phyloP scores from a whole-genome alignment of 2,797 vertebrate species.

The Rhynchonycteris naso region DNA sequence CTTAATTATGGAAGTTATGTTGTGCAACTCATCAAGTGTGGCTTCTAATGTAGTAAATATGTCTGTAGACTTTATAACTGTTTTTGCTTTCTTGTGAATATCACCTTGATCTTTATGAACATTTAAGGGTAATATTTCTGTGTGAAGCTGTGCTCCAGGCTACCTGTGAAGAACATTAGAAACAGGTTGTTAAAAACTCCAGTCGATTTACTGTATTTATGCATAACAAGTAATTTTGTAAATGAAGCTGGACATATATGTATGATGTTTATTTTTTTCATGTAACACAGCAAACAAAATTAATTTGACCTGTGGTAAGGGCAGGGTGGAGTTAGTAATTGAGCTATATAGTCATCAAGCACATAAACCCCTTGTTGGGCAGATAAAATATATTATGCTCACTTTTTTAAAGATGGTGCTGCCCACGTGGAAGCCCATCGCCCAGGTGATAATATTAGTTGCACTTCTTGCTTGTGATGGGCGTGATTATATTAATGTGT shows the following conservation, averaged over 20 bases:
- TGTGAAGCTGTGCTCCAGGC: neutral
- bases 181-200: neutral
- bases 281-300: constrained; percentile 46
- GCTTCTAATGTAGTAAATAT: neutral
- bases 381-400: no score
- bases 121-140: neutral
- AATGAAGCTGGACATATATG: neutral
- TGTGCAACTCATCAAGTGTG: neutral
- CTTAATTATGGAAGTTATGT: constrained; percentile 20
- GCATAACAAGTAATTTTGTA: neutral
- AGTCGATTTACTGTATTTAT: neutral
- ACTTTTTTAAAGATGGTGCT: no score
- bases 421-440: no score
- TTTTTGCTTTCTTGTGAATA: constrained; percentile 14
- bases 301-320: neutral
- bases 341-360: neutral
- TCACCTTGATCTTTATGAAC: neutral
- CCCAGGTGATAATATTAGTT: no score
- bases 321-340: neutral
- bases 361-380: neutral
- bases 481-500: no score
- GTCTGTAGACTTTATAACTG: neutral
- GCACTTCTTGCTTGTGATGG: no score
- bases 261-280: constrained; percentile 4
- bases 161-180: neutral